Evolutionary conservation across 1,140 invertebrate genomes (phyloP), one percentile per base, ranked within the genome.

Genomic region (Cyphomyrmex costatus): DNA sequence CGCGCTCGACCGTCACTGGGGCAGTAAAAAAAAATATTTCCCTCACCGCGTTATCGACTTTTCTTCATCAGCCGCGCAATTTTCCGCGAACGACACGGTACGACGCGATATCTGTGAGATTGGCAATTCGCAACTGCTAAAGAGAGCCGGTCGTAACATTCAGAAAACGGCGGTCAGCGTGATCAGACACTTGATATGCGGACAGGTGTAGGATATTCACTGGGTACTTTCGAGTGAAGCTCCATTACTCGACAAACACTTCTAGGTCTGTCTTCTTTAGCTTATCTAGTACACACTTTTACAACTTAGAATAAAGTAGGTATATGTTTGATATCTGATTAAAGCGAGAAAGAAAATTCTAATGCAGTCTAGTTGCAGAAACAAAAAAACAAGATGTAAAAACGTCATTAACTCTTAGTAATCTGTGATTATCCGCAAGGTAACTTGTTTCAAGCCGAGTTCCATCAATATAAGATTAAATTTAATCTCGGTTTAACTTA

Each of bases 1-100:
- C 53, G 24, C 53, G 36, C 53, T 74, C 68, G 70, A 60, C 53
- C 36, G 42, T 73, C 79, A n/a, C 7, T 36, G 24, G 19, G n/a
- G 68, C 6, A 60, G 53, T 83, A 70, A 83, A 83, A 83, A 83
- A 82, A 83, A 80, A 74, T 83, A 83, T 83, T 83, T 60, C 27
- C 4, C 53, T 42, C 79, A 10, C 30, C 61, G 30, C 33, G 53
- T 82, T 82, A 82, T 82, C 66, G 79, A 73, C 30, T 60, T 83
- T 83, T 60, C 68, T 61, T 83, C 68, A 83, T 74, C 79, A 83
- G 36, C 53, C 36, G 27, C 53, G 27, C 79, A 83, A 83, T 83
- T 42, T 83, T 60, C 46, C 21, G 53, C 60, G 46, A 65, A 66
- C 82, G 60, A 85, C 33, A 63, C 46, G 3, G 46, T 61, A 63